These are phyloP conservation scores for Drosophila neoperkinsi DNA, from an alignment of 2,888 invertebrate genomes.

Conservation along the genomic window DNA sequence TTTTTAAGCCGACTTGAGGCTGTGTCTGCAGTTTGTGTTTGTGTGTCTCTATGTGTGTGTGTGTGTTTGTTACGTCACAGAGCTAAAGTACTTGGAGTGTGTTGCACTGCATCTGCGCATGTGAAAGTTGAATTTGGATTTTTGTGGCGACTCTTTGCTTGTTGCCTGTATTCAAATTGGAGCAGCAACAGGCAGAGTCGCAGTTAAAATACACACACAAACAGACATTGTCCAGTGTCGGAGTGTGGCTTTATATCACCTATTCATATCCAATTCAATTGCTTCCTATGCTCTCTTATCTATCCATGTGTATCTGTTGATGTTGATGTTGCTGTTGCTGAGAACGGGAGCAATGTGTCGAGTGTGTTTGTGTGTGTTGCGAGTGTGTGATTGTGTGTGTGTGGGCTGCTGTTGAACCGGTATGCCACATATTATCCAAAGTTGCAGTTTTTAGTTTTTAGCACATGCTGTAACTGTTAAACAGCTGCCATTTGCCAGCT, in stretches of 20 bases:
- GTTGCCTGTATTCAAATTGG: constrained; percentile 51
- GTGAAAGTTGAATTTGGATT: constrained; percentile 74
- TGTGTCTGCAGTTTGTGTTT: constrained; percentile 42
- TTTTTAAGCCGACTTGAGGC: constrained; percentile 49
- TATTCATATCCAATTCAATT: constrained; percentile 34
- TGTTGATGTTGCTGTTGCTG: constrained; percentile 39
- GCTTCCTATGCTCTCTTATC: constrained; percentile 20
- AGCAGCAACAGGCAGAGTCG: constrained; percentile 31
- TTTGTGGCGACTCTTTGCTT: constrained; percentile 24
- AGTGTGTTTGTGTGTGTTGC: background rate
- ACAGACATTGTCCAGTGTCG: constrained; percentile 3
- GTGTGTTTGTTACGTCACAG: constrained; percentile 56
- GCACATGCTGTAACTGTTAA: constrained; percentile 65
- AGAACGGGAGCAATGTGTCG: constrained; percentile 72
- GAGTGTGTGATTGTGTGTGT: constrained; percentile 10
- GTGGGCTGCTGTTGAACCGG: constrained; percentile 59
- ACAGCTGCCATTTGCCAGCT: constrained; percentile 33
- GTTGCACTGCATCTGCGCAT: constrained; percentile 72
- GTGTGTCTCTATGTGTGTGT: constrained; percentile 22
- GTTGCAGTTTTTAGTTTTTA: constrained; percentile 45
- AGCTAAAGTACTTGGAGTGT: constrained; percentile 59
- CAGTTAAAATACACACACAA: constrained; percentile 5
- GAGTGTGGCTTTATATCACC: constrained; percentile 34
- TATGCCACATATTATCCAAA: constrained; percentile 45
- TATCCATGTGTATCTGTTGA: constrained; percentile 29